These are phyloP conservation scores for Sphenodon punctatus DNA, from an alignment of 2,797 vertebrate species.

Conservation along the genomic window DNA sequence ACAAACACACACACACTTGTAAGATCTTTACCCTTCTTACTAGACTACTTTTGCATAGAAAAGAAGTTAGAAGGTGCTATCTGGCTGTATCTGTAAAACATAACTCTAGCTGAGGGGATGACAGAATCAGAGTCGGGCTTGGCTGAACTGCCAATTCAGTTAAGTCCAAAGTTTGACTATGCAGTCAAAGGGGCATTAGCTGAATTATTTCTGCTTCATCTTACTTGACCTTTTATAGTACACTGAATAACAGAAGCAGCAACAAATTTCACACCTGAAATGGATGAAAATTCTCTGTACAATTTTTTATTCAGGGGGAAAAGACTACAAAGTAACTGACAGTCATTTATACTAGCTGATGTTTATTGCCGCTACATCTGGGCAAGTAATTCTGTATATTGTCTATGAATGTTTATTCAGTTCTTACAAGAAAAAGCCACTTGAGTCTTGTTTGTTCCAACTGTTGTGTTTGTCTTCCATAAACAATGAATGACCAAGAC, in stretches of 20 bases:
- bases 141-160: neutral
- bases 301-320: neutral
- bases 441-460: neutral
- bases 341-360: neutral
- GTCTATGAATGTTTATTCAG: neutral
- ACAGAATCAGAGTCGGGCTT: neutral
- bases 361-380: neutral
- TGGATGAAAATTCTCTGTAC: fast-evolving
- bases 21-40: neutral
- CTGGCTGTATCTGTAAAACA: neutral
- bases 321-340: neutral
- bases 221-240: fast-evolving
- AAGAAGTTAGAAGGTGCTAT: neutral
- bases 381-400: neutral
- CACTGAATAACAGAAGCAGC: neutral
- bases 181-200: neutral
- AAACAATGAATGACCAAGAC: neutral
- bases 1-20: no score
- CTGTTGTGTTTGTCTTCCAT: neutral
- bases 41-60: neutral
- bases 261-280: neutral
- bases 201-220: neutral
- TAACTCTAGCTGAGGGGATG: fast-evolving
- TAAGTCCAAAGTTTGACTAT: neutral
- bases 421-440: neutral